These are phyloP conservation scores for Teinopalpus imperialis DNA, from an alignment of 2,888 invertebrate species.

Conservation along the genomic window DNA sequence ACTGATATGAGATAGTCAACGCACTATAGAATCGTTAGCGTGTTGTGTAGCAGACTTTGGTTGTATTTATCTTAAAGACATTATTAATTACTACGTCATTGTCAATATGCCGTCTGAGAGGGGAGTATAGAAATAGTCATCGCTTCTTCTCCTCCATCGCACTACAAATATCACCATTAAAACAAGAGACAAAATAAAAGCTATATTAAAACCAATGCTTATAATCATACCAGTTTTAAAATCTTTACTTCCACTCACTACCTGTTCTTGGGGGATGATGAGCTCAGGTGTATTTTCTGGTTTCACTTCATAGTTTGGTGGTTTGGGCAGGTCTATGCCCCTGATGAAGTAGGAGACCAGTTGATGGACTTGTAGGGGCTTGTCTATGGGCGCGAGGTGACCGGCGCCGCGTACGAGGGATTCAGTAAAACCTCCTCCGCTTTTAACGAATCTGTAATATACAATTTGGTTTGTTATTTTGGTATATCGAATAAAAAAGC, in stretches of 20 bases:
- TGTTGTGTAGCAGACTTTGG: too few relatives aligned
- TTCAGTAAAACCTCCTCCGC: constrained; percentile 78
- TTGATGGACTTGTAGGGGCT: constrained; percentile 68
- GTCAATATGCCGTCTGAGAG: constrained; percentile 40
- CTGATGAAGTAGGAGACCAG: constrained; percentile 53
- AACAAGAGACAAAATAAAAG: constrained; percentile 42
- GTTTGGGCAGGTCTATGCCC: constrained; percentile 38
- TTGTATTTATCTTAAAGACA: too few relatives aligned
- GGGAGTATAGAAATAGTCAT: constrained; percentile 42
- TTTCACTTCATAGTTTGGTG: constrained; percentile 14
- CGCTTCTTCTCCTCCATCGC: constrained; percentile 46
- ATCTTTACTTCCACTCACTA: constrained; percentile 29
- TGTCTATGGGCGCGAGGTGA: constrained; percentile 83
- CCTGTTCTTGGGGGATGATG: background rate
- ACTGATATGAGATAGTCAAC: too few relatives aligned
- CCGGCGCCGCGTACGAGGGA: constrained; percentile 82
- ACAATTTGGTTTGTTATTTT: background rate
- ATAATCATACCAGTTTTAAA: constrained; percentile 42
- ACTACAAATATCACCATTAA: constrained; percentile 41
- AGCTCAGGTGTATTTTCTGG: constrained; percentile 20
- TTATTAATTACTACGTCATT: constrained; percentile 33
- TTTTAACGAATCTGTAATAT: constrained; percentile 75
- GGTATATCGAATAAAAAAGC: too few relatives aligned
- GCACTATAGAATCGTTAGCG: too few relatives aligned
- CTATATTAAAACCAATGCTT: constrained; percentile 54